phyloP scores from a whole-genome alignment of 1,140 invertebrate species.

The Laupala kohalensis region DNA sequence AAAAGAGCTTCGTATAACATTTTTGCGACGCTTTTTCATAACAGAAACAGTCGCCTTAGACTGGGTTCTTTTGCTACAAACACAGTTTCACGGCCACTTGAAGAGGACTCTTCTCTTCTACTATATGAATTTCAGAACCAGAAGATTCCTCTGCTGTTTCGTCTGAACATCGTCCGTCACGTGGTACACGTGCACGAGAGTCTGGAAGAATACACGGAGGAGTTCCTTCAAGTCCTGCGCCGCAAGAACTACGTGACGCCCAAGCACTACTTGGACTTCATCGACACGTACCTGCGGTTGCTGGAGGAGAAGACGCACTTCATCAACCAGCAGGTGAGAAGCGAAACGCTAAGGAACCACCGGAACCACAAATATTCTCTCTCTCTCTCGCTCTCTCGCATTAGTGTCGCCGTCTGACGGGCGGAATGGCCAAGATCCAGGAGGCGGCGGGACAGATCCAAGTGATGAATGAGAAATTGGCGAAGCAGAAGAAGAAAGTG shows the following conservation, averaged over 20 bases:
- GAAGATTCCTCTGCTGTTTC: constrained; percentile 48
- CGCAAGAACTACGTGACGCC: constrained; percentile 77
- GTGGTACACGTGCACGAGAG: constrained; percentile 70
- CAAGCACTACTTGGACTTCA: constrained; percentile 79
- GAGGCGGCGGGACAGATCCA: constrained; percentile 61
- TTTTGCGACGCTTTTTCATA: too few species aligned
- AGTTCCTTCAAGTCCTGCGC: constrained; percentile 54
- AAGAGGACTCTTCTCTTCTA: too few species aligned
- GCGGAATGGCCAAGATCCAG: constrained; percentile 62
- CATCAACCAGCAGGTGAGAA: constrained; percentile 45
- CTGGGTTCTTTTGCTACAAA: too few species aligned
- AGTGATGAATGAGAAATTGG: constrained; percentile 58
- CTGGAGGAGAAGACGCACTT: constrained; percentile 50
- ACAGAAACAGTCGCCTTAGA: too few species aligned
- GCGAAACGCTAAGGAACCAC: too few species aligned
- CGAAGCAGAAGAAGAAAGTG: constrained; percentile 60
- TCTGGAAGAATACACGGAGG: constrained; percentile 52
- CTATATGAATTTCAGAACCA: constrained; percentile 29
- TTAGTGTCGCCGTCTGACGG: constrained; percentile 49
- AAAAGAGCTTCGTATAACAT: too few species aligned
- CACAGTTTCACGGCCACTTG: too few species aligned
- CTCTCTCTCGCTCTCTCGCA: too few species aligned
- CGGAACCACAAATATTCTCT: too few species aligned
- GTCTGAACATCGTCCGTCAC: constrained; percentile 58
- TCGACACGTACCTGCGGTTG: constrained; percentile 60